Conservation (phyloP, 2,797 vertebrate species). For the Phaenicophaeus curvirostris region DNA sequence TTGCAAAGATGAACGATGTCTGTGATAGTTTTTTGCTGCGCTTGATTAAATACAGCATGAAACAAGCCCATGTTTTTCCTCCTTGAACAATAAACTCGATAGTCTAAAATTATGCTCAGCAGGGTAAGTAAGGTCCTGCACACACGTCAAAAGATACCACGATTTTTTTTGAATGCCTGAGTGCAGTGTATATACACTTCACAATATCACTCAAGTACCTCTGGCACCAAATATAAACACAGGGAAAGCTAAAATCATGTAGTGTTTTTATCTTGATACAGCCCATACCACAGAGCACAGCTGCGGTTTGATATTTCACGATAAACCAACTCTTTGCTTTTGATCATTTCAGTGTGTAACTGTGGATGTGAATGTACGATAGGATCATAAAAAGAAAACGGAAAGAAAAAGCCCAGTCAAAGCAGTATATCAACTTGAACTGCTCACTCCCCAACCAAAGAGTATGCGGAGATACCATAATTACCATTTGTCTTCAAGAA, state of each 20-base stretch:
- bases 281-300: neutral
- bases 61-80: neutral
- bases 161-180: neutral
- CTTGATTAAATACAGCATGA: constrained; percentile 54
- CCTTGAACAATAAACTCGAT: constrained; percentile 8
- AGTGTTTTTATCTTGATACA: constrained; percentile 26
- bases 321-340: constrained; percentile 28
- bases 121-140: constrained; percentile 6
- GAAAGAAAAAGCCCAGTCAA: neutral
- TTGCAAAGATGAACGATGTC: neutral
- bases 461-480: constrained; percentile 32
- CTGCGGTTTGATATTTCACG: neutral
- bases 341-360: constrained; percentile 33
- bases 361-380: neutral
- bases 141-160: neutral
- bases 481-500: constrained; percentile 44
- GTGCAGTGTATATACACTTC: constrained; percentile 12
- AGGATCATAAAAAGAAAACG: neutral
- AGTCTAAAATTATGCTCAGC: constrained; percentile 49
- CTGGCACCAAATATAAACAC: constrained; percentile 52
- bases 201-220: constrained; percentile 42
- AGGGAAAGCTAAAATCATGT: neutral
- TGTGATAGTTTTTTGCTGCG: constrained; percentile 21
- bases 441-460: neutral
- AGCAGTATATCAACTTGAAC: neutral